A percentile compares a stretch with the other conserved stretches of the same genome.
Conservation (phyloP, 2,888 invertebrate species). For the Erebia aethiops region DNA sequence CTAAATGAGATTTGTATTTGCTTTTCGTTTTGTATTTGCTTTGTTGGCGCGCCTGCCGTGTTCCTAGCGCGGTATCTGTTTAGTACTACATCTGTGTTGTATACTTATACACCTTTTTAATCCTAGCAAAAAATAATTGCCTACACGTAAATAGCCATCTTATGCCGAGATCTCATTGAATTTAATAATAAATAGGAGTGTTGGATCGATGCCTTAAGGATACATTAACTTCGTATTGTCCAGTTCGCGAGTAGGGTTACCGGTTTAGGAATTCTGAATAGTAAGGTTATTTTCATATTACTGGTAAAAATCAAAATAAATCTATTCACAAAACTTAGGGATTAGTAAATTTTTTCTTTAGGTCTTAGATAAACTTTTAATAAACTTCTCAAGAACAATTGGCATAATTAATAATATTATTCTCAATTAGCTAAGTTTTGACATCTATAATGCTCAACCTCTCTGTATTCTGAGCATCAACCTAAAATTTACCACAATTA, state of each 20-base stretch:
- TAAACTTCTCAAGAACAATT: no score
- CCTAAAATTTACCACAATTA: not conserved
- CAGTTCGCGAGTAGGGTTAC: conserved; percentile 36
- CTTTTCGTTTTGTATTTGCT: no score
- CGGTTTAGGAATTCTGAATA: not conserved
- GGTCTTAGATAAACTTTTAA: no score
- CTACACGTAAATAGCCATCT: conserved; percentile 17
- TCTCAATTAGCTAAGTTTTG: no score
- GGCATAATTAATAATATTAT: no score
- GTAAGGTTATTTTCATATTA: not conserved
- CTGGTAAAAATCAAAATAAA: not conserved
- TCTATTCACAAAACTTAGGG: not conserved
- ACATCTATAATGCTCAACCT: not conserved
- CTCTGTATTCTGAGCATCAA: no score
- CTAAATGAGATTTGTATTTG: no score
- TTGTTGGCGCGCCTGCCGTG: no score
- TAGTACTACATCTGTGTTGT: no score
- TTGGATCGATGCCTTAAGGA: conserved; percentile 20
- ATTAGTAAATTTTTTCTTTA: not conserved
- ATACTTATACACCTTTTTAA: not conserved
- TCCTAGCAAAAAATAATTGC: not conserved
- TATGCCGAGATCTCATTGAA: conserved; percentile 3
- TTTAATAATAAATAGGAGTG: not conserved
- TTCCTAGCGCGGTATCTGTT: no score
- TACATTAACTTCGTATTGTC: conserved; percentile 30